Conservation (phyloP, 2,113 vertebrate genomes). For the Cyanoramphus novaezelandiae region DNA sequence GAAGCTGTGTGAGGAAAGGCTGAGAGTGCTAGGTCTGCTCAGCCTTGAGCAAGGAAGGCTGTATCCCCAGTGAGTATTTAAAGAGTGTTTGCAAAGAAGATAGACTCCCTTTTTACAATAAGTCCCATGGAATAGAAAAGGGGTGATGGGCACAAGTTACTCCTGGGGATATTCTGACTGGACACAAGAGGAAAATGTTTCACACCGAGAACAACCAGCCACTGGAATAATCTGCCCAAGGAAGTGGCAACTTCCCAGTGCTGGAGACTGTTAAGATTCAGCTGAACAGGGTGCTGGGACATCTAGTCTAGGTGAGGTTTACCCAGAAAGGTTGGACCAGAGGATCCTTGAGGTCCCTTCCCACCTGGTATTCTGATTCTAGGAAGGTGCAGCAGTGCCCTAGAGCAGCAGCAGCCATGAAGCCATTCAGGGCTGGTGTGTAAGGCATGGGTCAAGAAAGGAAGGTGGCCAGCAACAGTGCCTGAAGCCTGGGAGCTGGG, state of each 20-base stretch:
- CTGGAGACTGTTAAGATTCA: not conserved
- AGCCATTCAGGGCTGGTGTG: accelerated
- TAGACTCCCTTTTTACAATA: not conserved
- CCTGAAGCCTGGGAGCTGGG: not conserved
- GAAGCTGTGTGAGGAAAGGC: not conserved
- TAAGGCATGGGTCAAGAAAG: not conserved
- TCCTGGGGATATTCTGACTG: not conserved
- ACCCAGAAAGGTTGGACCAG: not conserved
- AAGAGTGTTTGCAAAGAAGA: not conserved
- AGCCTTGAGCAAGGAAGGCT: not conserved
- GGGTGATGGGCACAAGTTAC: not conserved
- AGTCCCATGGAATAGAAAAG: not conserved
- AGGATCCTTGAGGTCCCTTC: not conserved
- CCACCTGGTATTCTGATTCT: not conserved
- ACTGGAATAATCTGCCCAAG: not conserved
- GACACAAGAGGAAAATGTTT: not conserved
- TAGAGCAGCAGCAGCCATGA: not conserved
- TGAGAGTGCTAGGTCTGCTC: not conserved
- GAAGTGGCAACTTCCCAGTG: not conserved
- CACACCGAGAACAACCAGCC: not conserved
- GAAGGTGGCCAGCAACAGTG: not conserved
- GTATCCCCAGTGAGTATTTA: not conserved
- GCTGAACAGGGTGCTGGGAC: not conserved
- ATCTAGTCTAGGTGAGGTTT: not conserved
- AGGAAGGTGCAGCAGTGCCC: not conserved